Evolutionary conservation across 1,140 invertebrate genomes (phyloP).

Genomic region (Harlomillsia oculata): DNA sequence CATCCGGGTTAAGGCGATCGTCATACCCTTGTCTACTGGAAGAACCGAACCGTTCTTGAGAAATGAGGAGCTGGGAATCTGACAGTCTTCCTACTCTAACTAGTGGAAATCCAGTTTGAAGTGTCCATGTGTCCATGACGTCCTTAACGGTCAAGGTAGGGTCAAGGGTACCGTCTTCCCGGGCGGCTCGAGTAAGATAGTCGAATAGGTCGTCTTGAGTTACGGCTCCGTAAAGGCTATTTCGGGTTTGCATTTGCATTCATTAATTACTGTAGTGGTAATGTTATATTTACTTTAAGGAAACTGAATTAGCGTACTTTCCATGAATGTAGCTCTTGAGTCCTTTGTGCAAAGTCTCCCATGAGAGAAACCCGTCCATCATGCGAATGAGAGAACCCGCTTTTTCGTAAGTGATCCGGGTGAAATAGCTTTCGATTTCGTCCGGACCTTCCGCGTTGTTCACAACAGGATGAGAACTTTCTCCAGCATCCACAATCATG

Average conservation of each 20-base stretch:
- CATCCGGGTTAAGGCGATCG: not conserved
- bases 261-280: slow-evolving; percentile 4
- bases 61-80: not conserved
- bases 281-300: not conserved
- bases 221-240: not conserved
- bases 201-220: slow-evolving; percentile 60
- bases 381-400: slow-evolving; percentile 67
- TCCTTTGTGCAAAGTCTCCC: slow-evolving; percentile 56
- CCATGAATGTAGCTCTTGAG: slow-evolving; percentile 50
- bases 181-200: slow-evolving; percentile 47
- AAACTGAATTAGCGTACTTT: slow-evolving; percentile 10
- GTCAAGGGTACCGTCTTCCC: slow-evolving; percentile 44
- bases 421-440: slow-evolving; percentile 17
- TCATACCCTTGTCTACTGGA: not conserved
- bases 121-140: slow-evolving; percentile 84
- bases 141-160: slow-evolving; percentile 56
- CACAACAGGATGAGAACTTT: not conserved
- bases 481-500: not conserved
- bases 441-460: slow-evolving; percentile 34
- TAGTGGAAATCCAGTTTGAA: slow-evolving; percentile 63
- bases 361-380: slow-evolving; percentile 64
- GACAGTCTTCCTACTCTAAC: slow-evolving; percentile 39
- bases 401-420: slow-evolving; percentile 34
- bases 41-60: slow-evolving; percentile 2
- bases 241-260: not conserved